Conservation (phyloP, 2,113 vertebrate species). For the Eleginops maclovinus region DNA sequence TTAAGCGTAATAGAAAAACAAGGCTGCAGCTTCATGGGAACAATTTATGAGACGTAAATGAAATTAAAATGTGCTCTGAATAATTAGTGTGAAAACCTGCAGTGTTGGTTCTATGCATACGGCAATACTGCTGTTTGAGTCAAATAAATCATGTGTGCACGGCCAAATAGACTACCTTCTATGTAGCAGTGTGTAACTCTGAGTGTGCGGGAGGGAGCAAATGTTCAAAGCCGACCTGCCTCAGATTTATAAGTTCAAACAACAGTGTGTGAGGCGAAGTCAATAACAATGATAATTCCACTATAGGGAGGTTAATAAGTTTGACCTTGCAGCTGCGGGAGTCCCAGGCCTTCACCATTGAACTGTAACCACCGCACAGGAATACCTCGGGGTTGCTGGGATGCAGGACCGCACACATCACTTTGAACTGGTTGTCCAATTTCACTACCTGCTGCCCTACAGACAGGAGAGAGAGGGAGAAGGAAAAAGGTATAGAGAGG, state of each 20-base stretch:
- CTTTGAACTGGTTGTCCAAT: slow-evolving; percentile 87
- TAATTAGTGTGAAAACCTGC: slow-evolving; percentile 45
- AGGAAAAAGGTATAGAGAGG: background rate
- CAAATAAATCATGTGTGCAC: slow-evolving; percentile 11
- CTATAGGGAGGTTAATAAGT: slow-evolving; percentile 54
- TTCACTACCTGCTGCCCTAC: slow-evolving; percentile 88
- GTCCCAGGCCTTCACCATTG: slow-evolving; percentile 94
- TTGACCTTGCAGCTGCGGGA: slow-evolving; percentile 90
- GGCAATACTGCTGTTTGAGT: slow-evolving; percentile 13
- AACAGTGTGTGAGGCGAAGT: slow-evolving; percentile 20
- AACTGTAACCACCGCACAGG: slow-evolving; percentile 93
- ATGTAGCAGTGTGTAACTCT: background rate
- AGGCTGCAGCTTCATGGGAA: slow-evolving; percentile 48
- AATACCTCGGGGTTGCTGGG: slow-evolving; percentile 88
- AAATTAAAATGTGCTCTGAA: slow-evolving; percentile 50
- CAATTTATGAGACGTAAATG: slow-evolving; percentile 16
- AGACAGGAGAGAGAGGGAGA: background rate
- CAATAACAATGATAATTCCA: slow-evolving; percentile 51
- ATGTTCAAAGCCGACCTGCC: slow-evolving; percentile 1
- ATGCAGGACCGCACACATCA: slow-evolving; percentile 87
- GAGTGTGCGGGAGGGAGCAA: background rate
- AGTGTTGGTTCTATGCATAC: slow-evolving; percentile 14
- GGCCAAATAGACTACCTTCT: background rate
- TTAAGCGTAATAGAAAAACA: slow-evolving; percentile 63
- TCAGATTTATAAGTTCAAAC: slow-evolving; percentile 40